Conservation (phyloP, 1,140 invertebrate genomes). For the Calliopsis andreniformis region DNA sequence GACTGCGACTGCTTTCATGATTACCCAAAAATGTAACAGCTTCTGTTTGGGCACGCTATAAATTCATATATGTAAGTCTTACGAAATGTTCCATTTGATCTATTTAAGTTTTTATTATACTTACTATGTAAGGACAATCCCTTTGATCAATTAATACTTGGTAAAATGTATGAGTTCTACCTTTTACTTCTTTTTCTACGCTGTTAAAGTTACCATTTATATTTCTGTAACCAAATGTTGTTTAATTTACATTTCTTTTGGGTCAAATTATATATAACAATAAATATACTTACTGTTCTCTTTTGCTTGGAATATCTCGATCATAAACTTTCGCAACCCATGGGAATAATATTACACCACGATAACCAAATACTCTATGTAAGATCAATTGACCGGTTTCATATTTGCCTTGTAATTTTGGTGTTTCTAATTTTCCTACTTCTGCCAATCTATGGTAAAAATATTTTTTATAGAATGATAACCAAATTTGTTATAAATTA, state of each 20-base stretch:
- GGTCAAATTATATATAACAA: constrained; percentile 4
- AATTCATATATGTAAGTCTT: constrained; percentile 48
- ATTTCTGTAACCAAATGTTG: constrained; percentile 63
- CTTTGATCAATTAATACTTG: constrained; percentile 97
- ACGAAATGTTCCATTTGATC: constrained; percentile 4
- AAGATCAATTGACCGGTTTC: constrained; percentile 97
- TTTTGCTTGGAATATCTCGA: constrained; percentile 87
- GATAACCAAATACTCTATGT: constrained; percentile 97
- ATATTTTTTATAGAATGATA: background rate
- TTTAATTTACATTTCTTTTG: constrained; percentile 33
- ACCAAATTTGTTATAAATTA: background rate
- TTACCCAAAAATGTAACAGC: constrained; percentile 98
- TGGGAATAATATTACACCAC: constrained; percentile 97
- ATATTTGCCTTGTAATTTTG: constrained; percentile 94
- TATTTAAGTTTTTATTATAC: constrained; percentile 69
- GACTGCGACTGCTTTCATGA: constrained; percentile 94
- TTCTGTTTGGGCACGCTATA: constrained; percentile 96
- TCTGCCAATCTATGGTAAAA: constrained; percentile 85
- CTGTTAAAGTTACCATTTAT: constrained; percentile 80
- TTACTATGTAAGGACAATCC: constrained; percentile 97
- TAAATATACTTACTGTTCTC: constrained; percentile 75
- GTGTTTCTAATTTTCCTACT: constrained; percentile 90
- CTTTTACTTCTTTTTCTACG: constrained; percentile 93
- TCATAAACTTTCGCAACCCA: constrained; percentile 98
- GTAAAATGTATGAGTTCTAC: constrained; percentile 96